Percentiles rank a stretch among this genome's conserved stretches.
phyloP scores from a whole-genome alignment of 2,113 vertebrate species.

The Grallaria varia region DNA sequence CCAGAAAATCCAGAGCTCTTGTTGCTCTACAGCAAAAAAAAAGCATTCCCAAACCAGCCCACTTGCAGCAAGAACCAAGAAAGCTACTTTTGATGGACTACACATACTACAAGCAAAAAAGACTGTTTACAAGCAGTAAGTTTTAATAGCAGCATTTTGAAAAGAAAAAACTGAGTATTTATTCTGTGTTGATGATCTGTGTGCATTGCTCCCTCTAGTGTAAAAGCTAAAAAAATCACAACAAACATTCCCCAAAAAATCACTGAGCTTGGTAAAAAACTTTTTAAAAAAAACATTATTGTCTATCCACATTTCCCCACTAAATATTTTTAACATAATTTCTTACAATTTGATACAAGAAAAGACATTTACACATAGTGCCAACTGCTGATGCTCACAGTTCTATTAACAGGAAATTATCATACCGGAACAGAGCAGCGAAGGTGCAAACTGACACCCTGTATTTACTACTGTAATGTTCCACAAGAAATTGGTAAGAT shows the following conservation, averaged over 20 bases:
- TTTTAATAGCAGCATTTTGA: neutral
- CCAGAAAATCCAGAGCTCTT: neutral
- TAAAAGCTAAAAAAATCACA: neutral
- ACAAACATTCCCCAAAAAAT: neutral
- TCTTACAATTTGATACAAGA: neutral
- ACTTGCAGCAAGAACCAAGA: neutral
- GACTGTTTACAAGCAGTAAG: neutral
- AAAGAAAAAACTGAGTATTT: neutral
- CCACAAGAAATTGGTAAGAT: neutral
- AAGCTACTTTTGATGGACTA: neutral
- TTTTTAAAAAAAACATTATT: neutral
- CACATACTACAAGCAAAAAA: neutral
- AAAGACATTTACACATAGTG: neutral
- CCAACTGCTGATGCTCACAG: neutral
- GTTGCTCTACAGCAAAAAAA: neutral
- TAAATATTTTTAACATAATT: neutral
- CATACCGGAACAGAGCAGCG: neutral
- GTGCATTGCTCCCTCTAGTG: conserved; percentile 54
- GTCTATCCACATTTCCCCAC: neutral
- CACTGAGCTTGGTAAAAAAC: neutral
- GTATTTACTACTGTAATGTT: neutral
- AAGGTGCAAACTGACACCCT: neutral
- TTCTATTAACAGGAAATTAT: neutral
- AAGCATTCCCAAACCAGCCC: neutral
- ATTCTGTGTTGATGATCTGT: neutral